phyloP scores from a whole-genome alignment of 2,797 vertebrate genomes.

The Chrosomus eos region DNA sequence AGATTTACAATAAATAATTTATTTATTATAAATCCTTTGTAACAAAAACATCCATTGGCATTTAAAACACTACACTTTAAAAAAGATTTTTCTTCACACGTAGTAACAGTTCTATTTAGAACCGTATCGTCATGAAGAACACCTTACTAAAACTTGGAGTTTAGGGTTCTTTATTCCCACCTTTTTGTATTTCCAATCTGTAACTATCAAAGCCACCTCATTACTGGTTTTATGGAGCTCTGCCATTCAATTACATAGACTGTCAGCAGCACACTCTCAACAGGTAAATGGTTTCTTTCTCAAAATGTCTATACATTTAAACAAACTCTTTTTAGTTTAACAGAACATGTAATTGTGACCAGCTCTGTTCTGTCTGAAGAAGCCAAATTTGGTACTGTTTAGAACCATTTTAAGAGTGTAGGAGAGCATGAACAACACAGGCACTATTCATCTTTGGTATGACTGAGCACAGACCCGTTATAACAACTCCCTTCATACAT shows the following conservation, averaged over 20 bases:
- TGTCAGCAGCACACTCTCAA: background rate
- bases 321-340: background rate
- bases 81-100: background rate
- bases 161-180: background rate
- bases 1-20: background rate
- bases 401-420: background rate
- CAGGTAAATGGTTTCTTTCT: background rate
- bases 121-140: background rate
- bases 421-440: background rate
- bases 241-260: no score
- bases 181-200: background rate
- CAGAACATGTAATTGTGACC: background rate
- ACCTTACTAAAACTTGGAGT: background rate
- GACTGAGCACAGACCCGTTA: constrained; percentile 1
- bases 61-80: background rate
- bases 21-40: background rate
- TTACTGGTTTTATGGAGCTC: background rate
- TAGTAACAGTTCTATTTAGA: background rate
- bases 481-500: constrained; percentile 8
- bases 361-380: background rate
- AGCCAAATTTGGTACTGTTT: background rate
- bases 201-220: background rate
- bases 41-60: constrained; percentile 25
- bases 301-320: background rate
- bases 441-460: background rate